Percentiles rank a stretch among this genome's conserved stretches.
Evolutionary conservation across 2,113 vertebrate species (phyloP).

Genomic region (Eudorcas thomsonii): DNA sequence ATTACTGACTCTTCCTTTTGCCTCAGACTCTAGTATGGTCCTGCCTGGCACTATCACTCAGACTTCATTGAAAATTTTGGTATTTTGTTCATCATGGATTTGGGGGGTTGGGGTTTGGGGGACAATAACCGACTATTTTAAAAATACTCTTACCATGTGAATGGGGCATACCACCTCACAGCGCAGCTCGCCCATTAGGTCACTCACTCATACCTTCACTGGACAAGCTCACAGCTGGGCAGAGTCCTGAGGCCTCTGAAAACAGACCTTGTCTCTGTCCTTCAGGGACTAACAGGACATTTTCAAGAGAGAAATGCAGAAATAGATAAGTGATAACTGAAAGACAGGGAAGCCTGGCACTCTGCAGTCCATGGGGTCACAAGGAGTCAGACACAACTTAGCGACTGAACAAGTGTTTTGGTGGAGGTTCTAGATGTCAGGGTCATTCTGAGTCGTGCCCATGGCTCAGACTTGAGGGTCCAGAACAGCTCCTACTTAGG

Average conservation of each 20-base stretch:
- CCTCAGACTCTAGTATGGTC: neutral
- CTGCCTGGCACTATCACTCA: neutral
- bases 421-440: neutral
- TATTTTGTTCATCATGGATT: neutral
- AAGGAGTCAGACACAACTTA: neutral
- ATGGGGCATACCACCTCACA: neutral
- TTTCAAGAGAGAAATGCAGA: neutral
- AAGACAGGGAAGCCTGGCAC: neutral
- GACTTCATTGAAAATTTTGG: neutral
- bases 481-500: neutral
- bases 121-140: neutral
- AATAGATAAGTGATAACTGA: neutral
- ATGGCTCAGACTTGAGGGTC: neutral
- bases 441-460: neutral
- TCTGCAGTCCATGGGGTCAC: neutral
- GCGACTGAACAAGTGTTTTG: neutral
- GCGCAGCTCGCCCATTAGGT: accelerated
- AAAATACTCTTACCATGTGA: neutral
- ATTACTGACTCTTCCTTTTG: neutral
- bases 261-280: neutral
- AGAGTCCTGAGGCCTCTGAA: neutral
- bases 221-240: neutral
- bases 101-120: neutral
- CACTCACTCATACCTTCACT: neutral
- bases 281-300: neutral